phyloP scores from a whole-genome alignment of 2,797 vertebrate species.

The Geotrypetes seraphini region DNA sequence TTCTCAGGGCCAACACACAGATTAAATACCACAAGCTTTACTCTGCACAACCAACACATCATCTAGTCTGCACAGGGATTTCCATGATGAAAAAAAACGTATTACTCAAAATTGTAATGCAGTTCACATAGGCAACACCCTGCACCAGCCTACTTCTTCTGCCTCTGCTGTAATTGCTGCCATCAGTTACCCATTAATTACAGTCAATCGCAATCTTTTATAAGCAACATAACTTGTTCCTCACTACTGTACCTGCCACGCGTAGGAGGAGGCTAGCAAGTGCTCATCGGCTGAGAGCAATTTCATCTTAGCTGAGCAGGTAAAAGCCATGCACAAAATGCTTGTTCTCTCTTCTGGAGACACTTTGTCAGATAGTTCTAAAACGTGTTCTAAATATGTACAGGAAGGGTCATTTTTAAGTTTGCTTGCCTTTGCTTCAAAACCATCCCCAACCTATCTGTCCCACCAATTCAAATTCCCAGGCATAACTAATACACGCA shows the following conservation, averaged over 20 bases:
- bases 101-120: not conserved
- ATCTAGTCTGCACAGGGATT: not conserved
- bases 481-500: no score
- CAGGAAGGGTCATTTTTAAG: no score
- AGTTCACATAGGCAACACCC: accelerated
- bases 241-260: not conserved
- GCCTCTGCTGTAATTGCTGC: not conserved
- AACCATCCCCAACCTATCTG: no score
- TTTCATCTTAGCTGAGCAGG: not conserved
- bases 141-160: accelerated
- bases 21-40: no score
- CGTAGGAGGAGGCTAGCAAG: not conserved
- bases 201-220: not conserved
- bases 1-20: no score
- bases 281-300: not conserved
- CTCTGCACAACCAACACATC: no score
- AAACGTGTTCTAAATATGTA: no score
- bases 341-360: no score
- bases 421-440: no score
- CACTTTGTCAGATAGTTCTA: no score
- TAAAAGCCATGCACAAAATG: no score
- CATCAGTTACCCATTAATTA: not conserved
- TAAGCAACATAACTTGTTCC: not conserved
- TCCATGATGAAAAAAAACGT: not conserved
- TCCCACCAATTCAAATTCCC: no score